These are phyloP conservation scores for Exephanes ischioxanthus DNA, from an alignment of 2,888 invertebrate genomes.

Conservation along the genomic window DNA sequence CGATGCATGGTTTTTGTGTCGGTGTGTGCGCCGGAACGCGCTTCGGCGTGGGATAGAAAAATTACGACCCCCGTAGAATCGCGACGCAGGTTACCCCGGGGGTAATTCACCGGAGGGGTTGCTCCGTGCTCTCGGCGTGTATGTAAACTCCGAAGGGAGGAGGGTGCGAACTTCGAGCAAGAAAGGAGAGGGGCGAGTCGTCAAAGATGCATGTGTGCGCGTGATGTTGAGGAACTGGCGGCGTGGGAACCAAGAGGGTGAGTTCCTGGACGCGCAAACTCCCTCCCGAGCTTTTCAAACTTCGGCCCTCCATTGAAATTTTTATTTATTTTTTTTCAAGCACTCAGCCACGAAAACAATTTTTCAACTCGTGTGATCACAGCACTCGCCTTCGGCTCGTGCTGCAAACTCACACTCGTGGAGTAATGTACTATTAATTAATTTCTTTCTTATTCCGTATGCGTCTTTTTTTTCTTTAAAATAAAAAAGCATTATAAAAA, in stretches of 20 bases:
- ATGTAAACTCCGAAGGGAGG: constrained; percentile 7
- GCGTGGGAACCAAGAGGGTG: constrained; percentile 80
- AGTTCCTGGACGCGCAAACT: constrained; percentile 63
- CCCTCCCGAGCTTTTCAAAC: constrained; percentile 44
- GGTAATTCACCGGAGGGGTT: constrained; percentile 58
- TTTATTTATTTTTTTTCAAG: constrained; percentile 45
- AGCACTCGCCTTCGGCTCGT: too few relatives aligned
- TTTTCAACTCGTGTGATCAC: not conserved
- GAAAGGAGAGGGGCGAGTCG: constrained; percentile 44
- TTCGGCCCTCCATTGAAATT: constrained; percentile 65
- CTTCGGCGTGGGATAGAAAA: constrained; percentile 66
- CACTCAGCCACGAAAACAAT: not conserved
- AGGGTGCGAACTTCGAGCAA: constrained; percentile 51
- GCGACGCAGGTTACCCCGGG: constrained; percentile 62
- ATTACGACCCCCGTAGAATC: constrained; percentile 59
- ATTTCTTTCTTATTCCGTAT: not conserved
- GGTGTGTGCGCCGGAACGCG: constrained; percentile 4
- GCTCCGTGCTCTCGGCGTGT: constrained; percentile 5
- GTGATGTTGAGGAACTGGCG: constrained; percentile 54
- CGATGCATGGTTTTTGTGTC: constrained; percentile 37
- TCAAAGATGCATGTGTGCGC: constrained; percentile 58
- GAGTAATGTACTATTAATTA: not conserved
- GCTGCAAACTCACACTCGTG: too few relatives aligned
- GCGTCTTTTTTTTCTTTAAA: too few relatives aligned
- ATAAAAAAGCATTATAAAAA: too few relatives aligned